Evolutionary conservation across 2,797 vertebrate genomes (phyloP), one percentile per base, ranked within the genome.

Genomic region (Loriculus beryllinus): DNA sequence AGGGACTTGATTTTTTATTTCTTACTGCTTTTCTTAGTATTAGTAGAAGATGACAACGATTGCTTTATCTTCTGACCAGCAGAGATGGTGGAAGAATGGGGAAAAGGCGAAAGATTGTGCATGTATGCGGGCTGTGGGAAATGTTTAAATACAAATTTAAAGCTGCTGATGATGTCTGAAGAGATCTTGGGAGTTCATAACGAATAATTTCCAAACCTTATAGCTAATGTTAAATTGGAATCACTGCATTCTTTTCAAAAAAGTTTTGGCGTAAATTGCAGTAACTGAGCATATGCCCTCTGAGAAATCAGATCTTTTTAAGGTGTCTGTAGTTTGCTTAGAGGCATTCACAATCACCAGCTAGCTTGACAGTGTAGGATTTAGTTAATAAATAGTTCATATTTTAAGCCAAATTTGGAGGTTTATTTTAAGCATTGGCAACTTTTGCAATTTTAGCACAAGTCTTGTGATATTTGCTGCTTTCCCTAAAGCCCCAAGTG

Each of bases 1-100:
- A 97, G 95, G 96, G 96, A 88, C 94, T 97, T 97, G 96, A 94
- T 96, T 97, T 97, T 95, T 95, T 40, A 86, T 96, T 96, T 95
- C 92, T 95, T 96, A 85, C 90, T 96, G 93, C 90, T 90, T 92
- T 95, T 95, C 97, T 97, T 96, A 92, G 95, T 69, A 93, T 92
- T 84, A 96, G 93, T 63, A 93, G 96, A 68, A 95, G 95, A 91
- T 97, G 97, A 97, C 96, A 96, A 97, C 95, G 94, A 97, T 97
- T 93, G 71, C 91, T 96, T 94, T 91, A 94, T 94, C 88, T 91
- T 92, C 91, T 97, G 94, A 96, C 92, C 89, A 95, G 80, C 89
- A 94, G 89, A 95, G 88, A 95, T 1, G 4, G 39, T 39, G 89
- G 59, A 88, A 79, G 87, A 56, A 81, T 1, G 35, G 74, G 65